Evolutionary conservation across 2,113 vertebrate species (phyloP), one percentile per base, ranked within the genome.

Genomic region (Mormoops blainvillei): DNA sequence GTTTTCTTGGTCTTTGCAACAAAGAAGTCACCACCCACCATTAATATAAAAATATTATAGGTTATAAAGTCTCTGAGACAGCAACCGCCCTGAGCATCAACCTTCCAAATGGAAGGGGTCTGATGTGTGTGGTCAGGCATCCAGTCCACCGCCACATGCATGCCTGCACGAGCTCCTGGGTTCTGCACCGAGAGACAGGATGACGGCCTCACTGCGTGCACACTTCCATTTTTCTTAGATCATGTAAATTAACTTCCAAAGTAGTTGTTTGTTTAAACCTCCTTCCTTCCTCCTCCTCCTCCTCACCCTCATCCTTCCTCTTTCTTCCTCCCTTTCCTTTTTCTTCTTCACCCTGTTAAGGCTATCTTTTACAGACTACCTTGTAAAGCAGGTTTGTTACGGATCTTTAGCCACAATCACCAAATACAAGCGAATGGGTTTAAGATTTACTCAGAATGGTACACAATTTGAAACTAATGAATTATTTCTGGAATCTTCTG

Each of bases 191-290:
- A 9, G 9, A 10, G 36, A 20, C 8, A n/a, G 8, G 7, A 7
- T 1, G 4, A 3, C n/a, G 22, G 4, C 45, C 33, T 1, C 0
- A 2, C 31, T 28, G 7, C 11, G 10, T 0, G 1, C 4, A 16
- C 5, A 9, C 0, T 2, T 24, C 22, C 19, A 7, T 67, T 58
- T 33, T 41, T 7, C n/a, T 48, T 24, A 26, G 2, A 14, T 14
- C 1, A 0, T 22, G 11, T 4, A 19, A 10, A 19, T 1, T 10
- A 31, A 73, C 56, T 4, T 52, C 11, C 54, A 33, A 15, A 20
- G n/a, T 7, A 1, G 14, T 20, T 16, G 22, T 5, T 33, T 15
- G 22, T 52, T 15, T 10, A 61, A 8, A 38, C 10, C 16, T 41
- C 8, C 14, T 14, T 71, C 3, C 5, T 0, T 22, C 61, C 2